These are phyloP conservation scores for Psilanteris sp. DNA, from an alignment of 1,140 invertebrate species.

Conservation along the genomic window DNA sequence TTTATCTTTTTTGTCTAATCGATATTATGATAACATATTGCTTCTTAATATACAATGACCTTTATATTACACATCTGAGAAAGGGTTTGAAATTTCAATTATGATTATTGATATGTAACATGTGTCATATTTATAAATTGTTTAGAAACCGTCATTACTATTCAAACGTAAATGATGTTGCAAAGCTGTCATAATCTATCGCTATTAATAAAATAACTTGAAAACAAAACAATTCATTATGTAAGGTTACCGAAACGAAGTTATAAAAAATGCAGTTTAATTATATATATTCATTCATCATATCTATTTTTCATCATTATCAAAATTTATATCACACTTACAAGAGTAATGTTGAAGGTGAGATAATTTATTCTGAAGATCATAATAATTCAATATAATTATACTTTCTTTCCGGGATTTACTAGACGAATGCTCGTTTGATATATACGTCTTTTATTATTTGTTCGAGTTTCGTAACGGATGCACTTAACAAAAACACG, in stretches of 20 bases:
- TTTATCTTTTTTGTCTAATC: too few relatives aligned
- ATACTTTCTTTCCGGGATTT: slow-evolving; percentile 77
- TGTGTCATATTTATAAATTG: too few relatives aligned
- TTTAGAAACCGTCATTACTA: too few relatives aligned
- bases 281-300: too few relatives aligned
- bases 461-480: slow-evolving; percentile 61
- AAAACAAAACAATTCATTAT: slow-evolving; percentile 17
- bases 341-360: slow-evolving; percentile 1
- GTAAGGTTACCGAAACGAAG: background rate
- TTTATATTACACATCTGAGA: too few relatives aligned
- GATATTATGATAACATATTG: too few relatives aligned
- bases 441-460: slow-evolving; percentile 49
- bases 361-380: slow-evolving; percentile 29
- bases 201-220: too few relatives aligned
- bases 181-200: too few relatives aligned
- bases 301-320: slow-evolving; percentile 21
- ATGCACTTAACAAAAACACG: slow-evolving; percentile 64
- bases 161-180: too few relatives aligned
- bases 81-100: too few relatives aligned
- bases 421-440: slow-evolving; percentile 44
- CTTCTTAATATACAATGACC: slow-evolving; percentile 16
- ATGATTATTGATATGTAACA: too few relatives aligned
- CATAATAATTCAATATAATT: slow-evolving; percentile 69
- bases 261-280: slow-evolving; percentile 4
- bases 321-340: slow-evolving; percentile 22